Percentiles rank a stretch among this genome's conserved stretches.
phyloP scores from a whole-genome alignment of 2,888 invertebrate species.

The Himalopsyche kuldschensis region DNA sequence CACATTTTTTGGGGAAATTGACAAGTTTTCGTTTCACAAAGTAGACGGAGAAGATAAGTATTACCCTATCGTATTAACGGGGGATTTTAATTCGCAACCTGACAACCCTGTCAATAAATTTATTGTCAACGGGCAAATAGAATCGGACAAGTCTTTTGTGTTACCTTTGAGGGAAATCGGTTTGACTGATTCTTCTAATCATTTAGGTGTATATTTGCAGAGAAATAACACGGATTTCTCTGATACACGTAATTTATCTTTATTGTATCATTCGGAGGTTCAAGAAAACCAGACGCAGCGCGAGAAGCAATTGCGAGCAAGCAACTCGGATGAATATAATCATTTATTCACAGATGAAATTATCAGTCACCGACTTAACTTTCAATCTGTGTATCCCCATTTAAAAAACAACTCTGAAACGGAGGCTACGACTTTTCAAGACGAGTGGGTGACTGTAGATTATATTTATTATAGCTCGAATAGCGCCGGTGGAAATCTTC shows the following conservation, averaged over 20 bases:
- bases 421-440: slow-evolving; percentile 78
- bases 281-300: not conserved
- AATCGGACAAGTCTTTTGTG: slow-evolving; percentile 34
- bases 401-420: slow-evolving; percentile 47
- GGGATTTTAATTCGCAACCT: slow-evolving; percentile 89
- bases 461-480: slow-evolving; percentile 76
- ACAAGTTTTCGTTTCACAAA: slow-evolving; percentile 67
- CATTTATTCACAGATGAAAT: slow-evolving; percentile 62
- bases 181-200: slow-evolving; percentile 64
- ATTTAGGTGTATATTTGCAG: slow-evolving; percentile 55
- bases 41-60: slow-evolving; percentile 41
- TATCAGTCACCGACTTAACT: slow-evolving; percentile 66
- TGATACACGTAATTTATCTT: slow-evolving; percentile 21
- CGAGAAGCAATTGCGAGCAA: slow-evolving; percentile 41
- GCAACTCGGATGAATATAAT: not conserved
- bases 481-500: slow-evolving; percentile 45
- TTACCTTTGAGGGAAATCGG: slow-evolving; percentile 58
- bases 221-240: slow-evolving; percentile 47
- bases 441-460: slow-evolving; percentile 80
- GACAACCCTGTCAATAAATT: slow-evolving; percentile 71
- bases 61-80: slow-evolving; percentile 80
- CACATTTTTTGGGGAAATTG: slow-evolving; percentile 81
- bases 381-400: slow-evolving; percentile 71
- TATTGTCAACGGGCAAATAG: slow-evolving; percentile 65
- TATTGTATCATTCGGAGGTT: slow-evolving; percentile 33